These are phyloP conservation scores for Cossypha dichroa DNA, from an alignment of 2,797 vertebrate species.

Conservation along the genomic window DNA sequence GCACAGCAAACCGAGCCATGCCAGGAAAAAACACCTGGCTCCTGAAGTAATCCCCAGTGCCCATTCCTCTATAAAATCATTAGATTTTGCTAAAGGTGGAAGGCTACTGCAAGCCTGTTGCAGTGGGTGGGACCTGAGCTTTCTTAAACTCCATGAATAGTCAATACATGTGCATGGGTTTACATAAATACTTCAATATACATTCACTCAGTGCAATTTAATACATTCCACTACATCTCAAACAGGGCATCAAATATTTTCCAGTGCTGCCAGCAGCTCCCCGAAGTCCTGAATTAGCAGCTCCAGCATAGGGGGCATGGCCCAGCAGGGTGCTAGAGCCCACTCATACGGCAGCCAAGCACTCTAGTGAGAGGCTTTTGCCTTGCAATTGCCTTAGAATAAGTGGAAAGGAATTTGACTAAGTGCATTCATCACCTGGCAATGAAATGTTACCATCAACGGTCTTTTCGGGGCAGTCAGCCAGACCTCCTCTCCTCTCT, in stretches of 20 bases:
- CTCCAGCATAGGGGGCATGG: neutral
- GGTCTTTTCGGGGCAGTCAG: neutral
- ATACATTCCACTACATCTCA: neutral
- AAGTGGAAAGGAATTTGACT: neutral
- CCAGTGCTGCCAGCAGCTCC: neutral
- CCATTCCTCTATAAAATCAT: neutral
- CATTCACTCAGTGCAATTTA: neutral
- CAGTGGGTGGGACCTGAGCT: neutral
- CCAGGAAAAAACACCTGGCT: neutral
- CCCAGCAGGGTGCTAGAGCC: neutral
- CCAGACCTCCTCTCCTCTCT: neutral
- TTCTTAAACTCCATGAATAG: neutral
- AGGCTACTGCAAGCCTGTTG: neutral
- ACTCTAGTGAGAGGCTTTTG: neutral
- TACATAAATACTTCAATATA: neutral
- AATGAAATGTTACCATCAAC: neutral
- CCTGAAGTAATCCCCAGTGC: neutral
- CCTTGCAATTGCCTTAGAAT: neutral
- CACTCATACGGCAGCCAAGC: fast-evolving
- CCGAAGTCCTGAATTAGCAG: neutral
- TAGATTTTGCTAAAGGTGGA: neutral
- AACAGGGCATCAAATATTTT: neutral
- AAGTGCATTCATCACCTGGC: neutral
- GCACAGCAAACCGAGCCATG: neutral
- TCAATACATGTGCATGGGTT: neutral